These are phyloP conservation scores for Saguinus oedipus DNA, from an alignment of 2,797 vertebrate genomes.

Conservation along the genomic window DNA sequence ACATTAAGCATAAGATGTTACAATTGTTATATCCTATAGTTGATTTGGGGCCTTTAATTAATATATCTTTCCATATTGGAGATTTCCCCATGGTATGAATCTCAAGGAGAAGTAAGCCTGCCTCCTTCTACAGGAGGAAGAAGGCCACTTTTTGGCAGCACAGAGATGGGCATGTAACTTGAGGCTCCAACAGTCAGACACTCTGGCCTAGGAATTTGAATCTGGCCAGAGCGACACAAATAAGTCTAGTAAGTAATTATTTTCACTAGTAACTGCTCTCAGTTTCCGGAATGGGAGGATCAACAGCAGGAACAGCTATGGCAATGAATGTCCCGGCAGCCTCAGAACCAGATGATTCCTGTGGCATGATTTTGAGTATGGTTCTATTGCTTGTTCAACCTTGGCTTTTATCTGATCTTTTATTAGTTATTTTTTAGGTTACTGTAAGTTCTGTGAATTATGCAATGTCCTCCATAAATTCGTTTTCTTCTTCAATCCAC, in stretches of 20 bases:
- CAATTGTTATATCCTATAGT: background rate
- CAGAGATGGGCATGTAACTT: background rate
- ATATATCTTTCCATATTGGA: background rate
- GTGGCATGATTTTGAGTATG: background rate
- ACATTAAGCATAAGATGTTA: background rate
- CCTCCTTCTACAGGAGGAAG: background rate
- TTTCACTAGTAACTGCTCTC: background rate
- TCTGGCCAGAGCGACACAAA: background rate
- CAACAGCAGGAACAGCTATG: no score
- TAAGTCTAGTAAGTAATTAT: background rate
- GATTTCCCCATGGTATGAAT: background rate
- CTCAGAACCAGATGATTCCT: fast-evolving
- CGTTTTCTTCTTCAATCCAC: conserved; percentile 11
- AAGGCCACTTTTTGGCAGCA: background rate
- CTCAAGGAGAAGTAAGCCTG: background rate
- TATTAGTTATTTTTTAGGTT: background rate
- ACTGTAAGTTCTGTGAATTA: conserved; percentile 19
- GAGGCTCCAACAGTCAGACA: background rate
- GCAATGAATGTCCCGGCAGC: background rate
- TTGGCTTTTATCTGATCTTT: background rate
- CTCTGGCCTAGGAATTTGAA: background rate
- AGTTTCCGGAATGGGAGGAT: background rate
- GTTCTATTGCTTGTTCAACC: background rate
- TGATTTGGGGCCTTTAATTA: background rate
- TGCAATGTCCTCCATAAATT: background rate